Conservation (phyloP, 1,140 invertebrate genomes). For the Cotesia vestalis region DNA sequence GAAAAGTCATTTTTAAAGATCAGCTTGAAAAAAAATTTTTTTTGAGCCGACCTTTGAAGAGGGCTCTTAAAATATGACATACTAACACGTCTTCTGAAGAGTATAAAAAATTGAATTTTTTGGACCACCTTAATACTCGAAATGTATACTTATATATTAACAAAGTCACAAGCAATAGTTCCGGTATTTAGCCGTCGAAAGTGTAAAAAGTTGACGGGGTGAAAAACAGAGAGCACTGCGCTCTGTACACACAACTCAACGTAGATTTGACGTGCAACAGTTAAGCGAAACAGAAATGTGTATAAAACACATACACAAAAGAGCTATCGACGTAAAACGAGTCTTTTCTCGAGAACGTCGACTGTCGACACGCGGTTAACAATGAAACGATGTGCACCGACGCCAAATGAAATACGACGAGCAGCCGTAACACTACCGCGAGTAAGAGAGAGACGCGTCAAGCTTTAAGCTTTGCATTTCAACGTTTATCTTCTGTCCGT, state of each 20-base stretch:
- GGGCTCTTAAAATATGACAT: no score
- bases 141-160: not conserved
- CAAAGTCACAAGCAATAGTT: not conserved
- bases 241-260: no score
- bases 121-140: no score
- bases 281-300: not conserved
- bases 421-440: not conserved
- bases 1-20: no score
- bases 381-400: slow-evolving; percentile 37
- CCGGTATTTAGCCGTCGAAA: not conserved
- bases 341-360: slow-evolving; percentile 26
- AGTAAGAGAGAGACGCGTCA: no score
- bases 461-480: slow-evolving; percentile 25
- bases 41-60: no score
- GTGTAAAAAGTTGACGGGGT: no score
- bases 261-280: not conserved
- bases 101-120: not conserved
- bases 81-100: no score
- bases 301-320: no score
- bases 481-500: slow-evolving; percentile 14
- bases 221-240: no score
- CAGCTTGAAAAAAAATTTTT: no score
- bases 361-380: slow-evolving; percentile 27
- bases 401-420: slow-evolving; percentile 43
- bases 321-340: no score